Evolutionary conservation across 2,888 invertebrate species (phyloP).

Genomic region (Drosophila kanekoi): DNA sequence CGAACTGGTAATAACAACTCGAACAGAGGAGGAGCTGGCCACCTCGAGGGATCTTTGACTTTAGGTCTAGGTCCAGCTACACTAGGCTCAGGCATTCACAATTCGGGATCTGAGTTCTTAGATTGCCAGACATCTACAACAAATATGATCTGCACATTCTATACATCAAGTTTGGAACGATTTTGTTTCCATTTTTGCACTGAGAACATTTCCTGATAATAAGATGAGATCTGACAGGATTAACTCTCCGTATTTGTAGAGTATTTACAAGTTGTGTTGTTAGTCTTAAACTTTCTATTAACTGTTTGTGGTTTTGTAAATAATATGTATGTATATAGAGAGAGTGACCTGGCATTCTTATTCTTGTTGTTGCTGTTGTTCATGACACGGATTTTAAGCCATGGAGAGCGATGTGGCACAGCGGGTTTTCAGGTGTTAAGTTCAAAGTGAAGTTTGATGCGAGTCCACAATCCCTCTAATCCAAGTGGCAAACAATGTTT

Average conservation of each 20-base stretch:
- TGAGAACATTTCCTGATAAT: no score
- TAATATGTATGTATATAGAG: not conserved
- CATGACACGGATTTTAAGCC: conserved; percentile 33
- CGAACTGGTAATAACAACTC: no score
- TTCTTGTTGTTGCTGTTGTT: conserved; percentile 13
- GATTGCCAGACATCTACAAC: no score
- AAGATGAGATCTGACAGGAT: no score
- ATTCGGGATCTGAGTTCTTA: no score
- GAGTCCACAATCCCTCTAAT: conserved; percentile 11
- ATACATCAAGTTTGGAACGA: no score
- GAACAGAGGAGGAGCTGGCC: no score
- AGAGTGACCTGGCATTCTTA: conserved; percentile 5
- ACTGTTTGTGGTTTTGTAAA: conserved; percentile 1
- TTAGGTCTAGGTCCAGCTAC: no score
- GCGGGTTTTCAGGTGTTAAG: conserved; percentile 25
- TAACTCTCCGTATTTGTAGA: not conserved
- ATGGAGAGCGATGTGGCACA: conserved; percentile 13
- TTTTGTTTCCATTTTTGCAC: no score
- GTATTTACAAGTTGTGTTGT: not conserved
- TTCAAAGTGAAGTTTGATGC: conserved; percentile 28
- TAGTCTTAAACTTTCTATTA: not conserved
- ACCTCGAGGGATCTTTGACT: no score
- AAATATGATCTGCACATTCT: no score
- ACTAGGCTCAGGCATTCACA: no score
- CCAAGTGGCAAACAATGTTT: conserved; percentile 14